Evolutionary conservation across 2,113 vertebrate genomes (phyloP), one percentile per base, ranked within the genome.

Genomic region (Brachyistius frenatus): DNA sequence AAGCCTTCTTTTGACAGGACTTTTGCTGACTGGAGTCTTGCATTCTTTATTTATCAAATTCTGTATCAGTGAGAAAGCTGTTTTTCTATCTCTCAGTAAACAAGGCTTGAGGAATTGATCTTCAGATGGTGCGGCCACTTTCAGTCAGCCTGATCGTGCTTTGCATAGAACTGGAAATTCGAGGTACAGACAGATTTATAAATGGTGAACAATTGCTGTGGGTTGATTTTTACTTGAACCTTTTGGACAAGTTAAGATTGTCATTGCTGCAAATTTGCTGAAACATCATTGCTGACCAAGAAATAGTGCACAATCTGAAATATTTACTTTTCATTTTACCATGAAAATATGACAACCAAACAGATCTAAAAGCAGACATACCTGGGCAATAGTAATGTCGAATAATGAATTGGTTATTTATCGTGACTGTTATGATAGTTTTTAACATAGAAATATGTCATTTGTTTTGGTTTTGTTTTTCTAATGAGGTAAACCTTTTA

Each of bases 281-380:
- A 5, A 7, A 23, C n/a, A 7, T 14, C 1, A 7, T 52, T 23
- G 49, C 16, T n/a, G 16, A 52, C 5, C 5, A 49, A 3, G 1
- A 15, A 50, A 50, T 16, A 5, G 4, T n/a, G 16, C 16, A 50
- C 7, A 44, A 44, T 44, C 2, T 44, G 7, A 9, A 39, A 39
- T 2, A 39, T 1, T 44, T 44, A 7, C 7, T 44, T 7, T 10
- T 44, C 11, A 9, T 44, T 44, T 44, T 44, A 39, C 37, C 3
- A 39, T 39, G 37, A 39, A 39, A 39, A 39, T 2, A 39, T 39
- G 5, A 39, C 37, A 3, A 8, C 11, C 61, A 60, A 61, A 39
- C 49, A 53, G 58, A 35, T 44, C 6, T 63, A 10, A 8, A 23
- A 82, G 50, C 74, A 68, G 52, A 57, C 16, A 36, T 36, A 64